These are phyloP conservation scores for Eubucco bourcierii DNA, from an alignment of 2,113 vertebrate genomes.

Conservation along the genomic window DNA sequence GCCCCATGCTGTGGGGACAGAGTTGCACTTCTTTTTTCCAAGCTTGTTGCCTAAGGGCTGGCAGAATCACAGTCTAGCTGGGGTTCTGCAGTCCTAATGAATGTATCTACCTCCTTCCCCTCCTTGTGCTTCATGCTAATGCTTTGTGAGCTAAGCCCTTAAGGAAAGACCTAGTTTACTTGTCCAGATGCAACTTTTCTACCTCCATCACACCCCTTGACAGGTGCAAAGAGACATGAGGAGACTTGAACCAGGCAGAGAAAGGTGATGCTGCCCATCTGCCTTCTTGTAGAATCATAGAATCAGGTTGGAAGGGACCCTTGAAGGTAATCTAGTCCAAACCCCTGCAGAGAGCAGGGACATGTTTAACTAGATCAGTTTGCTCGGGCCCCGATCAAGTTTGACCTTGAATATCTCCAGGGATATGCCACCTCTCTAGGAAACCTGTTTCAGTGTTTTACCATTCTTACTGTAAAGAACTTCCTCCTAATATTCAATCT, in stretches of 20 bases:
- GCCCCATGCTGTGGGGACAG: rapidly evolving
- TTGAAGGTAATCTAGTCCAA: no score
- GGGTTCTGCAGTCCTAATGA: background rate
- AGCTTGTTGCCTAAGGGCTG: no score
- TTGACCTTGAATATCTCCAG: no score
- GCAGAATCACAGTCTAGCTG: background rate
- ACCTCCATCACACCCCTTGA: background rate
- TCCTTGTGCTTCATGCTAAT: background rate
- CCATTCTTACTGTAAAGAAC: no score
- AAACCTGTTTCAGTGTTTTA: no score
- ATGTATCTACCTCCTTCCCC: background rate
- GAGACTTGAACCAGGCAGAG: background rate
- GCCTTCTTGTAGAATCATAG: background rate
- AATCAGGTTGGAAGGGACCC: no score
- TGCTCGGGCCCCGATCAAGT: no score
- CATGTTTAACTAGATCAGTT: no score
- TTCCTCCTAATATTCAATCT: no score
- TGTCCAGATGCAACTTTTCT: background rate
- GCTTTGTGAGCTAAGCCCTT: background rate
- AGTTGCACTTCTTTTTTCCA: background rate
- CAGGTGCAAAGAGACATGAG: background rate
- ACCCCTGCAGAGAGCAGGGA: no score
- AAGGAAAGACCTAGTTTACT: background rate
- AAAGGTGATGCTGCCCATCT: background rate
- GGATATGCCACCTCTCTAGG: no score